These are phyloP conservation scores for Drosophila nebulosa DNA, from an alignment of 1,140 invertebrate species.

Conservation along the genomic window DNA sequence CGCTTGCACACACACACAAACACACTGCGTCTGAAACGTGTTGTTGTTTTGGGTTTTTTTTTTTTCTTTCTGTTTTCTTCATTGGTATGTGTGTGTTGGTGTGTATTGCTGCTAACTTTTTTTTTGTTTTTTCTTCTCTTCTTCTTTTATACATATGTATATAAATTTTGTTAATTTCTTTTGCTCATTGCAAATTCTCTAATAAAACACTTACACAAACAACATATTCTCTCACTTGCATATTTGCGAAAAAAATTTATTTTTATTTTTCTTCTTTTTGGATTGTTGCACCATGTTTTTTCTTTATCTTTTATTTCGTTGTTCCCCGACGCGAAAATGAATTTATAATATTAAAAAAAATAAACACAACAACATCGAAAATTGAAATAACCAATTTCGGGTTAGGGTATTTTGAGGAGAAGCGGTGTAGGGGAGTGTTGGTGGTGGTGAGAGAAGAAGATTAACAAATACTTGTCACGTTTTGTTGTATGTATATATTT, in stretches of 20 bases:
- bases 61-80: neutral
- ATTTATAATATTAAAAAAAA: neutral
- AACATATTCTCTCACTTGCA: slow-evolving; percentile 24
- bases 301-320: neutral
- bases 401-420: too few species aligned
- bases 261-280: slow-evolving; percentile 39
- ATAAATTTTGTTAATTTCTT: neutral
- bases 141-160: slow-evolving; percentile 9
- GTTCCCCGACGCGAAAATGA: neutral
- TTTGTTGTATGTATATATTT: neutral
- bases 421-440: neutral
- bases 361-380: neutral
- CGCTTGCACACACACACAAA: slow-evolving; percentile 2
- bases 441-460: neutral
- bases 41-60: slow-evolving; percentile 30
- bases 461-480: neutral
- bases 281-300: slow-evolving; percentile 6
- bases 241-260: slow-evolving; percentile 24
- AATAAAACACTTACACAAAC: slow-evolving; percentile 35
- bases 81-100: neutral
- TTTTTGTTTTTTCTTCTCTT: slow-evolving; percentile 16
- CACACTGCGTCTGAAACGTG: slow-evolving; percentile 32
- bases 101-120: slow-evolving; percentile 17
- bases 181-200: neutral
- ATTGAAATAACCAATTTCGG: neutral